Conservation (phyloP, 2,797 vertebrate species). For the Psittacula echo region DNA sequence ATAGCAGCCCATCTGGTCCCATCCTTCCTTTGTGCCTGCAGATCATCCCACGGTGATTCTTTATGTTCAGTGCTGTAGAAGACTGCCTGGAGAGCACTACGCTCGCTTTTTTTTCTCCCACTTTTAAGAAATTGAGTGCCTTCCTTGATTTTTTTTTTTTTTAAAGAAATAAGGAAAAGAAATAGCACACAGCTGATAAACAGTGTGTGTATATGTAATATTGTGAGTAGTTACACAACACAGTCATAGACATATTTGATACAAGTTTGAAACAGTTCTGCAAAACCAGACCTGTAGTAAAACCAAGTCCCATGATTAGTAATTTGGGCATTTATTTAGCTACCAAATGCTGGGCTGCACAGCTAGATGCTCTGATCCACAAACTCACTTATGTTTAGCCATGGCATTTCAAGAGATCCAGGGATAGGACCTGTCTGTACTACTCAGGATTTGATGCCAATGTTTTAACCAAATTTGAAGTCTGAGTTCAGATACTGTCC, state of each 20-base stretch:
- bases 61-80: not conserved
- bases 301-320: not conserved
- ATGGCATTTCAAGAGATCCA: not conserved
- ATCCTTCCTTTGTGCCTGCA: conserved; percentile 21
- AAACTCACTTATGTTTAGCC: not conserved
- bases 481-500: not conserved
- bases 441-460: not conserved
- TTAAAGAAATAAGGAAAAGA: not conserved
- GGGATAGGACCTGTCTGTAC: not conserved
- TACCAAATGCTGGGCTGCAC: not conserved
- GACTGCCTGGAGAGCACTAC: not conserved
- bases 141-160: not conserved
- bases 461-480: not conserved
- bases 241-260: not conserved
- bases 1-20: conserved; percentile 5
- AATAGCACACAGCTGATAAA: not conserved
- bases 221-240: not conserved
- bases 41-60: not conserved
- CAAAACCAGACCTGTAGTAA: not conserved
- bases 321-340: not conserved
- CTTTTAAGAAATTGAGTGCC: not conserved
- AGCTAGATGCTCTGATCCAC: not conserved
- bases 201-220: not conserved
- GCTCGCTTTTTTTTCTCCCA: rapidly evolving
- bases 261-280: not conserved